These are phyloP conservation scores for Telmatochromis sp. DNA, from an alignment of 2,113 vertebrate species.

Conservation along the genomic window DNA sequence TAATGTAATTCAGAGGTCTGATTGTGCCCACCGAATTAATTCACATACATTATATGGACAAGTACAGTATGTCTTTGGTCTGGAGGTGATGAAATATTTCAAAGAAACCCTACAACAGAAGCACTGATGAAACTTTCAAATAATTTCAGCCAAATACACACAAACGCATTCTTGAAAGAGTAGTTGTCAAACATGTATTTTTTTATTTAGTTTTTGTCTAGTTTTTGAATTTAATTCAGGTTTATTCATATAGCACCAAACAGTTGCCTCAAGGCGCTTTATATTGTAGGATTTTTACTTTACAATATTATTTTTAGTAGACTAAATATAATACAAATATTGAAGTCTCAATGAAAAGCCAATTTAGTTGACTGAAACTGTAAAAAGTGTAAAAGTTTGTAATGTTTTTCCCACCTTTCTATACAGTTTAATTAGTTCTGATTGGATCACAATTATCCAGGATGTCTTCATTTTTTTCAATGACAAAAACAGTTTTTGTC, in stretches of 20 bases:
- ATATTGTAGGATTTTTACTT: neutral
- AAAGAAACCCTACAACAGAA: neutral
- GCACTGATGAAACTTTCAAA: neutral
- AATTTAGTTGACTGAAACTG: neutral
- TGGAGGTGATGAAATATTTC: neutral
- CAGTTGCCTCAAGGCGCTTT: neutral
- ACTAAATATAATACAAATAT: neutral
- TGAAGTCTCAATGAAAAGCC: neutral
- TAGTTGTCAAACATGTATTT: neutral
- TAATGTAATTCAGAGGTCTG: slow-evolving; percentile 12
- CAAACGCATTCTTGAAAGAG: neutral
- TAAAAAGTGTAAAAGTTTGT: neutral
- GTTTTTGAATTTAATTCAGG: neutral
- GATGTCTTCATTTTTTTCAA: neutral
- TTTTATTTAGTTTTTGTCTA: neutral
- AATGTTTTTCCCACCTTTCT: neutral
- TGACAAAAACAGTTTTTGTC: neutral
- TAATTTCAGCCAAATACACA: neutral
- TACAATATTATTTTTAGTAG: neutral
- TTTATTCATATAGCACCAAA: neutral
- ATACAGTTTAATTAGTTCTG: neutral
- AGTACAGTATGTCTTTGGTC: neutral
- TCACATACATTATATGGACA: neutral
- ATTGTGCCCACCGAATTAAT: neutral
- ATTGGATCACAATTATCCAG: neutral